Conservation (phyloP, 2,888 invertebrate species). For the Corbicula japonica region DNA sequence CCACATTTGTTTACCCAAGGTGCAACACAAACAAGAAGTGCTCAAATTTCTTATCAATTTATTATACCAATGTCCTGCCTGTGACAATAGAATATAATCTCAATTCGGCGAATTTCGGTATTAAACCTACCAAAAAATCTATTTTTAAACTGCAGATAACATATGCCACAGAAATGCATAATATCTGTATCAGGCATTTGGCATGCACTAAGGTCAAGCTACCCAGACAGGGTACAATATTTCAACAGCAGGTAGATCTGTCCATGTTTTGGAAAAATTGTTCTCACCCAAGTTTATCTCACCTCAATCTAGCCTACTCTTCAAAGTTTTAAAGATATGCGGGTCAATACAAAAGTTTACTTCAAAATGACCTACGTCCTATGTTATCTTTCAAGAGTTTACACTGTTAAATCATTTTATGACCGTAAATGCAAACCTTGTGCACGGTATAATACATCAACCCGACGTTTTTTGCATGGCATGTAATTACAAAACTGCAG, state of each 20-base stretch:
- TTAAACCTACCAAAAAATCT: too few relatives aligned
- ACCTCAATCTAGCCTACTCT: conserved; percentile 26
- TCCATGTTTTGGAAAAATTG: conserved; percentile 20
- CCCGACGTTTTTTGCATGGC: conserved; percentile 20
- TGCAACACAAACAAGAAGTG: conserved; percentile 12
- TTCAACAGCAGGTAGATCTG: conserved; percentile 11
- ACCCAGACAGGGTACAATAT: conserved; percentile 28
- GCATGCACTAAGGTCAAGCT: conserved; percentile 33
- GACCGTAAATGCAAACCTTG: conserved; percentile 31
- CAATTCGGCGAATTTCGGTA: too few relatives aligned
- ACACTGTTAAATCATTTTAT: conserved; percentile 46
- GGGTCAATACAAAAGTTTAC: conserved; percentile 37
- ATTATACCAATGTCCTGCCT: conserved; percentile 14
- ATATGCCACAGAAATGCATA: conserved; percentile 13
- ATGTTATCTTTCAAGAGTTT: conserved; percentile 47
- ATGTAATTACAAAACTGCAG: conserved; percentile 38
- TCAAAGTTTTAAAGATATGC: conserved; percentile 26
- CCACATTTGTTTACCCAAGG: conserved; percentile 24
- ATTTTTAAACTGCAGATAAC: too few relatives aligned
- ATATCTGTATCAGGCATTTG: too few relatives aligned
- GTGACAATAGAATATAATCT: conserved; percentile 30
- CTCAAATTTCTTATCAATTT: conserved; percentile 38
- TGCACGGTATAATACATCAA: conserved; percentile 33
- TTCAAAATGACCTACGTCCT: conserved; percentile 47
- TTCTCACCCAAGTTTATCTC: conserved; percentile 23